Evolutionary conservation across 2,113 vertebrate genomes (phyloP).

Genomic region (Typhlomys cinereus): DNA sequence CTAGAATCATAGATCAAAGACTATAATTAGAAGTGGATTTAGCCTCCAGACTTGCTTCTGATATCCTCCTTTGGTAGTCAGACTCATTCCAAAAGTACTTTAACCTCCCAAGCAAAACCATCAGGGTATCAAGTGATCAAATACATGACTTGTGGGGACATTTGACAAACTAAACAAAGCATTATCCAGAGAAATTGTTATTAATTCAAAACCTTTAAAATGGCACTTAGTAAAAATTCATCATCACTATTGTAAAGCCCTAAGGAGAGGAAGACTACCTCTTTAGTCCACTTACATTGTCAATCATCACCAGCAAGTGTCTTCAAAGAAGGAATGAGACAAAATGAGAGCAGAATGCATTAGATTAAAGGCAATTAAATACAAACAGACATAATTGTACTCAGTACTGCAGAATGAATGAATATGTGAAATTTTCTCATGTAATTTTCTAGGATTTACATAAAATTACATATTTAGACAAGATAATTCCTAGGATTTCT

Average conservation of each 20-base stretch:
- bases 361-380: not conserved
- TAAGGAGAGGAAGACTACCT: fast-evolving
- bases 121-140: no score
- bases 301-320: not conserved
- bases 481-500: not conserved
- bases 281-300: not conserved
- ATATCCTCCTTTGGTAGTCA: not conserved
- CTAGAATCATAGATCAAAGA: not conserved
- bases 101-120: not conserved
- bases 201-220: not conserved
- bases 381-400: not conserved
- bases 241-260: not conserved
- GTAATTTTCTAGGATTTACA: not conserved
- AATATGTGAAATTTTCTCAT: not conserved
- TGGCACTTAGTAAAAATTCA: not conserved
- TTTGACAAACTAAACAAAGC: not conserved
- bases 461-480: not conserved
- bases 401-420: not conserved
- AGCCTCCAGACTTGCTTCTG: not conserved
- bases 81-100: not conserved
- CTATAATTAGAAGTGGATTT: not conserved
- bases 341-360: not conserved
- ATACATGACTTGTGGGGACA: not conserved
- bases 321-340: not conserved
- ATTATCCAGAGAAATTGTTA: not conserved